These are phyloP conservation scores for Colostygia pectinataria DNA, from an alignment of 2,888 invertebrate species.

Conservation along the genomic window DNA sequence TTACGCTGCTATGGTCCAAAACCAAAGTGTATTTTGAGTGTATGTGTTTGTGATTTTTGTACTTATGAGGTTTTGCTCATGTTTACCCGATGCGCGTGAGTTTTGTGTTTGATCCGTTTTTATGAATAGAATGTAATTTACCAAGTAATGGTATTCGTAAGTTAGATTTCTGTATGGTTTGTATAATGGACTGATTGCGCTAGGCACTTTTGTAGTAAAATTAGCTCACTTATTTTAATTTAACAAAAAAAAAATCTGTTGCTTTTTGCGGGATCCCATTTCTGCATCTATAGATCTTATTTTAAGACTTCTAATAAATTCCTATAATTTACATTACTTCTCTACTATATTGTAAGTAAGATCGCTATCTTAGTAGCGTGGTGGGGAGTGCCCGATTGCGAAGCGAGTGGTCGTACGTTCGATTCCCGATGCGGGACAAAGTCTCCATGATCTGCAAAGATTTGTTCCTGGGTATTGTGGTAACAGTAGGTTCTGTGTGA, in stretches of 20 bases:
- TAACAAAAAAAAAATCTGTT: neutral
- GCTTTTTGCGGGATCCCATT: too few relatives aligned
- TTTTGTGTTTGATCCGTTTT: constrained; percentile 22
- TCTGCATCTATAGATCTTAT: too few relatives aligned
- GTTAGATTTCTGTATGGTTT: neutral
- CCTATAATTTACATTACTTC: too few relatives aligned
- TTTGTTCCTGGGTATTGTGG: too few relatives aligned
- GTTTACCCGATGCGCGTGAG: constrained; percentile 26
- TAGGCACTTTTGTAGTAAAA: neutral
- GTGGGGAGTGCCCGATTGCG: too few relatives aligned
- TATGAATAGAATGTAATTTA: constrained; percentile 19
- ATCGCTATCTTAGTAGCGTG: too few relatives aligned
- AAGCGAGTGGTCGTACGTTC: too few relatives aligned
- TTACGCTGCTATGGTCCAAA: constrained; percentile 34
- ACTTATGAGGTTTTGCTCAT: constrained; percentile 55
- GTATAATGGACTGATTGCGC: constrained; percentile 22
- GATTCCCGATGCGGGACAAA: too few relatives aligned
- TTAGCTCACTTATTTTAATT: neutral
- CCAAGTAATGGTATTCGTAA: constrained; percentile 15
- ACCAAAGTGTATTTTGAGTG: constrained; percentile 46
- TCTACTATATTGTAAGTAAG: too few relatives aligned
- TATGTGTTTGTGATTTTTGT: constrained; percentile 69
- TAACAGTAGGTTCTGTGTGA: too few relatives aligned
- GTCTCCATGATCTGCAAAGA: too few relatives aligned
- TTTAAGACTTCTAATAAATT: too few relatives aligned